Evolutionary conservation across 2,797 vertebrate species (phyloP).

Genomic region (Phrynocephalus guinanensis): DNA sequence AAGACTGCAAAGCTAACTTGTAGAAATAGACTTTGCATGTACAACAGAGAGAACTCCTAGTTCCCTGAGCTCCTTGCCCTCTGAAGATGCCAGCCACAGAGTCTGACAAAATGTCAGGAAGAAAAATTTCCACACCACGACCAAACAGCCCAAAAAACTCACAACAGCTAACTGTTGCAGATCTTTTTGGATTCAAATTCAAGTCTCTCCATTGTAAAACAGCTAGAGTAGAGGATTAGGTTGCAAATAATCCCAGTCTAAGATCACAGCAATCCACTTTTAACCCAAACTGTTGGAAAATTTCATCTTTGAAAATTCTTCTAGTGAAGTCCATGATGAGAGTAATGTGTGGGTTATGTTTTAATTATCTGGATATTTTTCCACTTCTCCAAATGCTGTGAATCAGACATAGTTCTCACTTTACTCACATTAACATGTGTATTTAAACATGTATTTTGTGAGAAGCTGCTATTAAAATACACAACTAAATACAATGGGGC

Average conservation of each 20-base stretch:
- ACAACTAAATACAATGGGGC: too few relatives aligned
- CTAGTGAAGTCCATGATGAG: neutral
- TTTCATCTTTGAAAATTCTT: neutral
- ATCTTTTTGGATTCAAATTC: neutral
- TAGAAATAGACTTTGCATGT: neutral
- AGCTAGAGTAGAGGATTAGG: too few relatives aligned
- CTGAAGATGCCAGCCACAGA: too few relatives aligned
- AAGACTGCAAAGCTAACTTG: neutral
- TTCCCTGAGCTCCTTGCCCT: too few relatives aligned
- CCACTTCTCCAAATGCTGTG: neutral
- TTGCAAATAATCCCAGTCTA: too few relatives aligned
- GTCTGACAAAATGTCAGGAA: too few relatives aligned
- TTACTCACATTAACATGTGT: neutral
- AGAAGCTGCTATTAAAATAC: neutral
- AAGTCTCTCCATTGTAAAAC: neutral
- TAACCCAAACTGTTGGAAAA: neutral
- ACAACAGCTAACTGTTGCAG: too few relatives aligned
- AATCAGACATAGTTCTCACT: neutral
- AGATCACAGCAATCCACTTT: neutral
- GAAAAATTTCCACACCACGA: too few relatives aligned
- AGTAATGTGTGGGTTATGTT: neutral
- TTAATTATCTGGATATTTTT: neutral
- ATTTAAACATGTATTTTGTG: neutral
- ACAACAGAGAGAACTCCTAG: too few relatives aligned
- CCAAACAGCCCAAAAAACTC: too few relatives aligned